Conservation (phyloP, 2,888 invertebrate genomes). For the Drepanosiphum platanoidis region DNA sequence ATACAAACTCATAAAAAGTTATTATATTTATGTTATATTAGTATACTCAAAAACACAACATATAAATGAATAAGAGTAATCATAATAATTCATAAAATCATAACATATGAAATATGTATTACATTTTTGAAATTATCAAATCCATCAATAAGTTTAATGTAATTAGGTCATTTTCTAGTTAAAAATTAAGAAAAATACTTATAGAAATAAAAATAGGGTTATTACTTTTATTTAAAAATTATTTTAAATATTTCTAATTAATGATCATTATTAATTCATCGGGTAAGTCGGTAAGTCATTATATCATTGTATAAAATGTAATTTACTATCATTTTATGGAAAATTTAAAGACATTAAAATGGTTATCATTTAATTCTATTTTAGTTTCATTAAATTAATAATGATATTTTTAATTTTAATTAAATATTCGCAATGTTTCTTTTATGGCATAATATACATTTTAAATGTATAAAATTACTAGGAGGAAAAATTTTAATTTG, state of each 20-base stretch:
- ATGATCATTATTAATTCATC: not conserved
- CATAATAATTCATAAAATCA: not conserved
- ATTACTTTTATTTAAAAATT: not conserved
- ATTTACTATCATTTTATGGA: not conserved
- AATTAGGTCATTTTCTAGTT: not conserved
- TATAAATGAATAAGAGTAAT: not conserved
- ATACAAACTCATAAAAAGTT: slow-evolving; percentile 21
- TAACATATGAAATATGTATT: not conserved
- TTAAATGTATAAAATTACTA: not conserved
- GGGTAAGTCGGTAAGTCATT: not conserved
- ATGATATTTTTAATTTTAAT: not conserved
- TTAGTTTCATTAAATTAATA: not conserved
- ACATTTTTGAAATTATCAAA: not conserved
- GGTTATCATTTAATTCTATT: not conserved
- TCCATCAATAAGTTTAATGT: not conserved
- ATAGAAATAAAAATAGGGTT: not conserved
- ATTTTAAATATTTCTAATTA: not conserved
- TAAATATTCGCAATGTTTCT: too few species aligned
- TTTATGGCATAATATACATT: not conserved
- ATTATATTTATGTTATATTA: slow-evolving; percentile 10
- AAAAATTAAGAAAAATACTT: not conserved
- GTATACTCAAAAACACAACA: not conserved
- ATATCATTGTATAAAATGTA: not conserved
- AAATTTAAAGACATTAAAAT: not conserved
- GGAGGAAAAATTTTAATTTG: not conserved